Evolutionary conservation across 2,113 vertebrate species (phyloP).

Genomic region (Thryonomys swinderianus): DNA sequence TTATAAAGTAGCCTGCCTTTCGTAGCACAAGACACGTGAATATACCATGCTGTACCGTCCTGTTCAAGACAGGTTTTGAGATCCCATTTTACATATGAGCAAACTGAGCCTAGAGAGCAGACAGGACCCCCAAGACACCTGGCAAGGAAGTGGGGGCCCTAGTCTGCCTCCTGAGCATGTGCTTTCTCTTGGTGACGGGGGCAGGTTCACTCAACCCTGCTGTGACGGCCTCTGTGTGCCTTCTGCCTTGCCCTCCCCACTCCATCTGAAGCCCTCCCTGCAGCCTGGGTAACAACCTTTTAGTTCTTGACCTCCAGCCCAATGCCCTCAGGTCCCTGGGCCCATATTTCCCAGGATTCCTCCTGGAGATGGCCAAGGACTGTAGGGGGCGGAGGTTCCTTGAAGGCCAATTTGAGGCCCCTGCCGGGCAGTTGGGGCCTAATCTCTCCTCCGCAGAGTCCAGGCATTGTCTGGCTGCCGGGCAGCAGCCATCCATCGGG

Average conservation of each 20-base stretch:
- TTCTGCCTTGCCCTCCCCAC: background rate
- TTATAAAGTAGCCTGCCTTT: background rate
- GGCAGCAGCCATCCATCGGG: background rate
- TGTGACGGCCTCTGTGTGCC: background rate
- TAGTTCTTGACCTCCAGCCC: background rate
- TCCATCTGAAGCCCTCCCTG: background rate
- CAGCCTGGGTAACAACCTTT: background rate
- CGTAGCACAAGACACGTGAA: background rate
- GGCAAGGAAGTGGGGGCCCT: background rate
- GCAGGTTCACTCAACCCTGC: accelerated
- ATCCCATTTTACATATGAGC: background rate
- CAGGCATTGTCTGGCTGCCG: background rate
- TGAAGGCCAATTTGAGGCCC: background rate
- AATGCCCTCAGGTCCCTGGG: background rate
- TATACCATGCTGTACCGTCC: background rate
- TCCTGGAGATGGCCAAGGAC: background rate
- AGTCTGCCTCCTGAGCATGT: background rate
- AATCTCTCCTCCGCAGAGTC: constrained; percentile 19
- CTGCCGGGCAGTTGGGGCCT: background rate
- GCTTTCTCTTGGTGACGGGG: background rate
- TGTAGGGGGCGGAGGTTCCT: accelerated
- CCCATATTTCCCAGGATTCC: constrained; percentile 8
- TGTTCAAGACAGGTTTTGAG: background rate
- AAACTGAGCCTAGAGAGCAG: background rate
- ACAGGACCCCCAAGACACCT: background rate